phyloP scores from a whole-genome alignment of 2,113 vertebrate genomes.

The Callaeas wilsoni region DNA sequence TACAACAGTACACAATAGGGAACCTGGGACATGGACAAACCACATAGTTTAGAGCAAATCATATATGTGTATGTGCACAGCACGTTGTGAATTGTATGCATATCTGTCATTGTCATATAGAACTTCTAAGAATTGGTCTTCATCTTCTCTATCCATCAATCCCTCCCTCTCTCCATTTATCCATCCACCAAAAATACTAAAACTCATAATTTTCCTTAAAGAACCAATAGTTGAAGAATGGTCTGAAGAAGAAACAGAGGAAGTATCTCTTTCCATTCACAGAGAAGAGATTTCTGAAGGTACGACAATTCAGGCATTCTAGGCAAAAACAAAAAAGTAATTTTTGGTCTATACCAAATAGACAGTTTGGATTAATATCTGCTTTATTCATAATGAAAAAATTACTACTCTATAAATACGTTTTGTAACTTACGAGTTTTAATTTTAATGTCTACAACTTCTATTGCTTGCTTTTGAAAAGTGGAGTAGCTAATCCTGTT shows the following conservation, averaged over 20 bases:
- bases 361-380: not conserved
- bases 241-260: conserved; percentile 68
- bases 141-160: not conserved
- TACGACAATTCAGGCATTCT: conserved; percentile 2
- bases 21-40: not conserved
- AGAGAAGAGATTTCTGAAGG: conserved; percentile 73
- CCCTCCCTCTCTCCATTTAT: not conserved
- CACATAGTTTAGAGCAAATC: not conserved
- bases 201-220: conserved; percentile 60
- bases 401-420: not conserved
- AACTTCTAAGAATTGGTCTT: not conserved
- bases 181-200: not conserved
- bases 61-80: not conserved
- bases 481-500: not conserved
- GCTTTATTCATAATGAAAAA: not conserved
- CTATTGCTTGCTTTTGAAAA: not conserved
- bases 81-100: not conserved
- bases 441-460: not conserved
- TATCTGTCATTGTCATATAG: not conserved
- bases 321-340: not conserved
- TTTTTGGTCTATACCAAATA: not conserved
- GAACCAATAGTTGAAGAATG: conserved; percentile 65
- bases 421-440: not conserved
- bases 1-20: not conserved
- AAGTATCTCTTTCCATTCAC: conserved; percentile 63